Evolutionary conservation across 2,888 invertebrate species (phyloP), one percentile per base, ranked within the genome.

Genomic region (Allygus modestus): DNA sequence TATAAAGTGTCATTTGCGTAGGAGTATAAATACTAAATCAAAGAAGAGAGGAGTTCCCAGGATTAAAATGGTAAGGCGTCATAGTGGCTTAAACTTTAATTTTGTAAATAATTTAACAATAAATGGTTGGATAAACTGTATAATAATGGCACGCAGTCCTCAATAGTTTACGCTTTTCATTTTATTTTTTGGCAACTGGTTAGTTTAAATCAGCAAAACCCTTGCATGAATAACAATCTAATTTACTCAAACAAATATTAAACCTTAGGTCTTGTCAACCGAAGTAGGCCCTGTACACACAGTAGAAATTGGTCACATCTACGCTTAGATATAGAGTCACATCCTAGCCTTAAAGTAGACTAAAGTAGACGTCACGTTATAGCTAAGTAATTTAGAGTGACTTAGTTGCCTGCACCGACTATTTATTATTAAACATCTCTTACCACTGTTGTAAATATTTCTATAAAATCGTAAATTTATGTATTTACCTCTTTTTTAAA

Each of bases 71-170:
- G 79, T 79, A 79, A 79, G 79, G 51, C 28, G 51, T 58, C 54
- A 33, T 11, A 79, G 58, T 79, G 33, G 58, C 37, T 54, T 54
- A 58, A 79, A 79, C 37, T 79, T 33, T 46, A 51, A 79, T 79
- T 79, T 58, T 79, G 79, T 79, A 79, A 79, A 79, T 79, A 79
- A 79, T 58, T 79, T 79, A 79, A 58, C 51, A 79, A 54, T 79
- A 79, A 79, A 79, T 58, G 33, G 37, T 54, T 58, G 51, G 37
- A 37, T 79, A 46, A 77, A 46, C 43, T 43, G 37, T 46, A 31
- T 79, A 79, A 77, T 31, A 20, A 79, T 77, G 51, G 79, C 79
- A 79, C 79, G 79, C 58, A 54, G 58, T 54, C 79, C 58, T 79
- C 11, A 37, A 58, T 79, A 58, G 51, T 58, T n/a, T 79, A 77